phyloP scores from a whole-genome alignment of 2,797 vertebrate genomes.

The Holocentrus rufus region DNA sequence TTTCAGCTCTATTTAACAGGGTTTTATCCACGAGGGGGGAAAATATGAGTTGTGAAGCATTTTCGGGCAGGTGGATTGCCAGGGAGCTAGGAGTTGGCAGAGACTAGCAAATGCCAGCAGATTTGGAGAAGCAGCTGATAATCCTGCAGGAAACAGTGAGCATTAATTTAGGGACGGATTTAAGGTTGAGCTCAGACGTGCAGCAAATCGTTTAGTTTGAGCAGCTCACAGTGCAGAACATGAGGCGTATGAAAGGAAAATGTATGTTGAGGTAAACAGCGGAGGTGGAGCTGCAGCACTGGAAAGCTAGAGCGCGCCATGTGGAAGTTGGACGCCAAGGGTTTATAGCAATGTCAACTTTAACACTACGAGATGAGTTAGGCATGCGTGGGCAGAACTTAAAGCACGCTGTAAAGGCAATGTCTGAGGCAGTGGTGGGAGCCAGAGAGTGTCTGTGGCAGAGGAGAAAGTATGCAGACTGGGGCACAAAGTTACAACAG shows the following conservation, averaged over 20 bases:
- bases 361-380: constrained; percentile 70
- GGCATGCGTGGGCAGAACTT: constrained; percentile 71
- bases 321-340: constrained; percentile 62
- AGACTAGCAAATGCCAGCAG: constrained; percentile 11
- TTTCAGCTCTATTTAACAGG: constrained; percentile 17
- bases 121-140: constrained; percentile 48
- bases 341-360: constrained; percentile 71
- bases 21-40: constrained; percentile 21
- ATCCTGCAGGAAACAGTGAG: constrained; percentile 43
- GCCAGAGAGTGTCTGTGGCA: constrained; percentile 28
- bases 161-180: constrained; percentile 42
- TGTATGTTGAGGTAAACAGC: constrained; percentile 63
- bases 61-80: no score
- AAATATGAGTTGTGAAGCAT: background rate
- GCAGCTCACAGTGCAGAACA: constrained; percentile 28
- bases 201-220: constrained; percentile 33
- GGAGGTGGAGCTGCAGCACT: constrained; percentile 69
- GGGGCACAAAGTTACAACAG: constrained; percentile 19
- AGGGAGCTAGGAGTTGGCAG: background rate
- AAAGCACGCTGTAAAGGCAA: constrained; percentile 72
- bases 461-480: constrained; percentile 27
- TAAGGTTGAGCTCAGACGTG: constrained; percentile 30
- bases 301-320: background rate
- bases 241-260: constrained; percentile 25
- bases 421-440: constrained; percentile 65